phyloP scores from a whole-genome alignment of 2,888 invertebrate species.

The Aphidoletes aphidimyza region DNA sequence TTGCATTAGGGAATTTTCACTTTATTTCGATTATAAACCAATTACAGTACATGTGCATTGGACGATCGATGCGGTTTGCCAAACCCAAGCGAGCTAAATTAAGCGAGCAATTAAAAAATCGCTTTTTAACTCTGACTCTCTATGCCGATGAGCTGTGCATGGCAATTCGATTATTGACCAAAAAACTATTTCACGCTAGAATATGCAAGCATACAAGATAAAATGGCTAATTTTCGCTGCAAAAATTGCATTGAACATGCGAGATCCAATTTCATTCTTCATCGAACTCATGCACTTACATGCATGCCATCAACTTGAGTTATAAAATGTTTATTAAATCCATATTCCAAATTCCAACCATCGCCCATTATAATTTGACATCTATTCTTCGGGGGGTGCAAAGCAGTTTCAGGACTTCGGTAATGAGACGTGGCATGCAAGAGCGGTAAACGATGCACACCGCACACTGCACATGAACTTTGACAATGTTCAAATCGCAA shows the following conservation, averaged over 20 bases:
- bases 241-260: not conserved
- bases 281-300: not conserved
- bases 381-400: too few relatives aligned
- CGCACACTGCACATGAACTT: too few relatives aligned
- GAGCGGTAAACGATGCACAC: too few relatives aligned
- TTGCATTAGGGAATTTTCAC: not conserved
- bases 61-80: not conserved
- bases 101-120: not conserved
- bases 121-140: not conserved
- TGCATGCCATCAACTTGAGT: not conserved
- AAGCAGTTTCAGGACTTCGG: too few relatives aligned
- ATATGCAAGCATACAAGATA: not conserved
- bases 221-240: not conserved
- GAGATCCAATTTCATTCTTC: conserved; percentile 7
- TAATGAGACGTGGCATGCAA: too few relatives aligned
- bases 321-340: conserved; percentile 25
- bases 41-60: not conserved
- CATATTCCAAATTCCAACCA: not conserved
- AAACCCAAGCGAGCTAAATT: not conserved
- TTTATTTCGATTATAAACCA: not conserved
- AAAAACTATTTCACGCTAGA: not conserved
- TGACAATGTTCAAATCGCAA: not conserved
- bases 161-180: not conserved
- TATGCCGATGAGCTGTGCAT: not conserved
- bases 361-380: too few relatives aligned